phyloP scores from a whole-genome alignment of 37 sponge, comb jelly and placozoan species.

The Corticium candelabrum region DNA sequence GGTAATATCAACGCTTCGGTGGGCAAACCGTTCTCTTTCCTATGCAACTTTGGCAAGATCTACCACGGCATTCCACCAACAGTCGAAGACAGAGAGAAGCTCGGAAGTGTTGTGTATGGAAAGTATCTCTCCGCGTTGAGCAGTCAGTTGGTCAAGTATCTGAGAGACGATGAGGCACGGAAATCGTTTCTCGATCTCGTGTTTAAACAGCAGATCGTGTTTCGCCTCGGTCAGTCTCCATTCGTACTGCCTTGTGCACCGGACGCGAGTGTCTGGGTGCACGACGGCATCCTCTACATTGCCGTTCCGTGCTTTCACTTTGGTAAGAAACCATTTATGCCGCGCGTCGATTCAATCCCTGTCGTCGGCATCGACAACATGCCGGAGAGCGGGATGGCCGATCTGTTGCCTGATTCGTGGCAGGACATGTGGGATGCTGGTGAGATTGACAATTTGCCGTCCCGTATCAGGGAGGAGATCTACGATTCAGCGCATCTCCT shows the following conservation, averaged over 20 bases:
- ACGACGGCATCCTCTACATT: not conserved
- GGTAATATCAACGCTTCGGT: conserved; percentile 5
- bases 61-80: not conserved
- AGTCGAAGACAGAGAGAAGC: not conserved
- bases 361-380: not conserved
- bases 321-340: not conserved
- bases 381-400: not conserved
- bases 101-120: not conserved
- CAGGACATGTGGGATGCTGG: conserved; percentile 1
- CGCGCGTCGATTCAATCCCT: not conserved
- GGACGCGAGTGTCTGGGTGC: not conserved
- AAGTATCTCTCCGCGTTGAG: not conserved
- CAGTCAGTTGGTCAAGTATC: not conserved
- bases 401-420: not conserved
- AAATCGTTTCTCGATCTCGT: not conserved
- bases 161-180: not conserved
- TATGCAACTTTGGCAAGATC: conserved; percentile 8
- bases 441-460: not conserved
- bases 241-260: not conserved
- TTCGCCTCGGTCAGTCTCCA: not conserved
- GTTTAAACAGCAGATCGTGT: not conserved
- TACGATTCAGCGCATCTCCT: not conserved
- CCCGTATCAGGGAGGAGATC: not conserved
- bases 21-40: not conserved
- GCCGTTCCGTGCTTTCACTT: not conserved